A percentile compares a stretch with the other conserved stretches of the same genome.
Evolutionary conservation across 2,797 vertebrate genomes (phyloP).

Genomic region (Tadarida brasiliensis): DNA sequence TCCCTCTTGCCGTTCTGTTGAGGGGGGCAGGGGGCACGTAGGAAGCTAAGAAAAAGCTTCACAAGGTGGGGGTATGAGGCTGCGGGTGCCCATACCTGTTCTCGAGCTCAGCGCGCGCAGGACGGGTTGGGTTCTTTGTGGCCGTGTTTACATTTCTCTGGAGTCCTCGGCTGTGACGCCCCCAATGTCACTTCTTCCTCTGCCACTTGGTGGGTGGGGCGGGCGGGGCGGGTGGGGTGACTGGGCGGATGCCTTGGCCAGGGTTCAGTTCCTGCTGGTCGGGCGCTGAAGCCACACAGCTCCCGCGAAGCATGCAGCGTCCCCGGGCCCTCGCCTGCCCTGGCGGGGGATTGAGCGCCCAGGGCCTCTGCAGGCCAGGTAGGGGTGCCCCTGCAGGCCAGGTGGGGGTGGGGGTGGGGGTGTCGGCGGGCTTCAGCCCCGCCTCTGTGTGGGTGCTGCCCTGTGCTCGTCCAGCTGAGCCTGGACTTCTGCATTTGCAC

Average conservation of each 20-base stretch:
- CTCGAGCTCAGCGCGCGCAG: not conserved
- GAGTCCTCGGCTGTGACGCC: not conserved
- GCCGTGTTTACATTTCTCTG: not conserved
- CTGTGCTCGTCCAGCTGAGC: not conserved
- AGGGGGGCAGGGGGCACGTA: not conserved
- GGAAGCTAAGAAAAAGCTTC: not conserved
- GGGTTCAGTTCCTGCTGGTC: not conserved
- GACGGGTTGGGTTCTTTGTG: not conserved
- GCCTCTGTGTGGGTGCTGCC: not conserved
- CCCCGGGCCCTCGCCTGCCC: not conserved
- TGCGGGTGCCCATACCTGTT: not conserved
- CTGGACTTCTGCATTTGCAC: not conserved
- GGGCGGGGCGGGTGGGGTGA: too few relatives aligned
- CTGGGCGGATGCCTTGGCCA: not conserved
- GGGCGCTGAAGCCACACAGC: not conserved
- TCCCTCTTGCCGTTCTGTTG: not conserved
- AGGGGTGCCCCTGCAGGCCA: not conserved
- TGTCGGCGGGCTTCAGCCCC: not conserved
- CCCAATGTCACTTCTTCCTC: not conserved
- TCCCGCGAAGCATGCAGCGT: not conserved
- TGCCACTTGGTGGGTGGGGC: not conserved
- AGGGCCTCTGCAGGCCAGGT: not conserved
- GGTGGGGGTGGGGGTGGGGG: not conserved
- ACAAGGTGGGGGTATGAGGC: not conserved
- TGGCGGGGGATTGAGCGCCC: not conserved